phyloP scores from a whole-genome alignment of 2,113 vertebrate species.

The Plecturocebus donacophilus region DNA sequence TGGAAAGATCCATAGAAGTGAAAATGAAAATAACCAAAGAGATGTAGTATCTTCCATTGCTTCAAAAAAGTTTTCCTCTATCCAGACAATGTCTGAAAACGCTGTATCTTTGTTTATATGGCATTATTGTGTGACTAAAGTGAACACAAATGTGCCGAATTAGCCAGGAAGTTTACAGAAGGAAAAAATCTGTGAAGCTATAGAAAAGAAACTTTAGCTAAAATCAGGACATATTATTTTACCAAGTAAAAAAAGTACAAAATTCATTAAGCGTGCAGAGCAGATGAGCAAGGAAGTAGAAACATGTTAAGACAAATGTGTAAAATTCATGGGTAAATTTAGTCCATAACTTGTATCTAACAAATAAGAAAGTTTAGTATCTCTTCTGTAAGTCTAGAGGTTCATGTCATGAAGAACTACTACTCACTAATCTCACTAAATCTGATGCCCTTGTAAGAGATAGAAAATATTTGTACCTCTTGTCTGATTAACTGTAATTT shows the following conservation, averaged over 20 bases:
- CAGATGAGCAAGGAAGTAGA: neutral
- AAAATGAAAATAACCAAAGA: conserved; percentile 43
- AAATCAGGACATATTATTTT: conserved; percentile 48
- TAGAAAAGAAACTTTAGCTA: conserved; percentile 40
- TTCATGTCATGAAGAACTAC: neutral
- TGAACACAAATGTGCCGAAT: conserved; percentile 41
- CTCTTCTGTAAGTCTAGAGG: neutral
- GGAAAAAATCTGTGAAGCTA: conserved; percentile 16
- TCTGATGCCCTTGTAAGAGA: neutral
- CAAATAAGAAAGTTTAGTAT: neutral
- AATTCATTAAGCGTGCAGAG: conserved; percentile 38
- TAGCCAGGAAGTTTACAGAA: conserved; percentile 40
- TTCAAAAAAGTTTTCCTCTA: neutral
- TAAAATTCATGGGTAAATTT: neutral
- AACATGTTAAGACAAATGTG: neutral
- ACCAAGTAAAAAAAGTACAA: conserved; percentile 38
- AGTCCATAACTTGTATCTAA: neutral
- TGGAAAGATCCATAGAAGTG: conserved; percentile 5
- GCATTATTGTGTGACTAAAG: neutral
- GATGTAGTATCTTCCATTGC: neutral
- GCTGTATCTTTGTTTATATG: neutral
- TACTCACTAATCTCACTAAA: neutral
- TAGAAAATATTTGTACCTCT: neutral
- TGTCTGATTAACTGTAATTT: neutral
- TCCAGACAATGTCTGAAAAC: conserved; percentile 1